Conservation (phyloP, 2,888 invertebrate species). For the Drosophila affinis region DNA sequence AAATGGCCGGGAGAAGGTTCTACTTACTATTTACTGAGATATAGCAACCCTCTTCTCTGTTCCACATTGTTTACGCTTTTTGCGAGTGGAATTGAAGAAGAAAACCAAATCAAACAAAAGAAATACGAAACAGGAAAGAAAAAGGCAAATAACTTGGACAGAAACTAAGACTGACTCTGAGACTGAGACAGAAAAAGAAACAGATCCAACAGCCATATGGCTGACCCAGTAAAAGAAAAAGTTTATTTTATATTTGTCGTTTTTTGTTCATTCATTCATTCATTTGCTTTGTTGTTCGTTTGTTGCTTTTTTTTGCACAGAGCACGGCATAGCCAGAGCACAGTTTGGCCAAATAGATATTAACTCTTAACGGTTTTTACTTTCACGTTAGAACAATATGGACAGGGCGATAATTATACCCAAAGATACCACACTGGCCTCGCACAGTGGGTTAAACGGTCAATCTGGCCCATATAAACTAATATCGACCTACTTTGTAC, state of each 20-base stretch:
- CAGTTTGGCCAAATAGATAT: conserved; percentile 68
- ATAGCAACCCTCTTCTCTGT: conserved; percentile 12
- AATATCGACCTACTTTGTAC: too few relatives aligned
- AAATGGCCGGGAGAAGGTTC: conserved; percentile 39
- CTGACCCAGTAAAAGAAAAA: conserved; percentile 77
- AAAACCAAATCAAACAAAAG: conserved; percentile 33
- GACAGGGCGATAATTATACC: conserved; percentile 73
- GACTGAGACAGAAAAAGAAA: conserved; percentile 24
- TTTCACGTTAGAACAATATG: conserved; percentile 79
- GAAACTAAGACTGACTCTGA: conserved; percentile 42
- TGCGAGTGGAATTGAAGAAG: conserved; percentile 28
- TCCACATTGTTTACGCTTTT: conserved; percentile 20
- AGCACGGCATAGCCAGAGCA: conserved; percentile 2
- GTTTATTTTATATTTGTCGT: conserved; percentile 60
- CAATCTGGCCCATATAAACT: too few relatives aligned
- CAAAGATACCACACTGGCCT: conserved; percentile 8
- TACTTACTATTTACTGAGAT: conserved; percentile 15
- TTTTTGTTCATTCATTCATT: conserved; percentile 18
- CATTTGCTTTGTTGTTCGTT: conserved; percentile 14
- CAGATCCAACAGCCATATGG: conserved; percentile 36
- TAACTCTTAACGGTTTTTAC: conserved; percentile 80
- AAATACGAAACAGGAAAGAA: conserved; percentile 14
- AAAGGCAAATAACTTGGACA: conserved; percentile 52
- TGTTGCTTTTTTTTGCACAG: conserved; percentile 26
- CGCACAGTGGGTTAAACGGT: neutral